Evolutionary conservation across 2,888 invertebrate species (phyloP), one percentile per base, ranked within the genome.

Genomic region (Latrodectus hesperus): DNA sequence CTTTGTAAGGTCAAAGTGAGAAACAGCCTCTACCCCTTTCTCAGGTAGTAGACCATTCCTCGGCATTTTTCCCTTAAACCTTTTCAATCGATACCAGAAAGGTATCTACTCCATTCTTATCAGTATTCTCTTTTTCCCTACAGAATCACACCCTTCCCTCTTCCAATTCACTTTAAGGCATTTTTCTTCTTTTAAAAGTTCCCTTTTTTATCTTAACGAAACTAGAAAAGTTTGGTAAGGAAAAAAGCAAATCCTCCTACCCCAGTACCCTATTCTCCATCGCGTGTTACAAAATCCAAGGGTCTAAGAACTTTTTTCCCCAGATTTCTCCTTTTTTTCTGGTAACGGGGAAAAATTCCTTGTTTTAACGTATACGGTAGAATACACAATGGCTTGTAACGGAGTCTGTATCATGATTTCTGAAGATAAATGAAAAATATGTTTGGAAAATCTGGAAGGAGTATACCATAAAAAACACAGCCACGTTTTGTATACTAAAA

Each of bases 31-130:
- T 38, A 64, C 75, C 60, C 75, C 75, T 75, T 38, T 60, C 26
- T 60, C 49, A 26, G 10, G 55, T 51, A 71, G 51, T 80, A 55
- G 80, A 80, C 80, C 51, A n/a, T 22, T 65, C 72, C 80, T 8
- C 12, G 14, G 60, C 22, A 38, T 80, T 80, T 79, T 80, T 65
- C 49, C 68, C 52, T 72, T 64, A 80, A 65, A 72, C 26, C 60
- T 64, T 9, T 17, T 55, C 49, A 80, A 80, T 80, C 72, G 80
- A 80, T 80, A 72, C 60, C 55, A 52, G 72, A 22, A 72, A 80
- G 80, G 72, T 80, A 72, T 60, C 80, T 55, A 60, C 49, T n/a
- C 60, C 38, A 60, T 49, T 72, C 80, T 72, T 80, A 72, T 80
- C 80, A 22, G n/a, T 26, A 64, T 72, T 64, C 71, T 53, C 55